Conservation (phyloP, 2,797 vertebrate species). For the Xenentodon cancila region DNA sequence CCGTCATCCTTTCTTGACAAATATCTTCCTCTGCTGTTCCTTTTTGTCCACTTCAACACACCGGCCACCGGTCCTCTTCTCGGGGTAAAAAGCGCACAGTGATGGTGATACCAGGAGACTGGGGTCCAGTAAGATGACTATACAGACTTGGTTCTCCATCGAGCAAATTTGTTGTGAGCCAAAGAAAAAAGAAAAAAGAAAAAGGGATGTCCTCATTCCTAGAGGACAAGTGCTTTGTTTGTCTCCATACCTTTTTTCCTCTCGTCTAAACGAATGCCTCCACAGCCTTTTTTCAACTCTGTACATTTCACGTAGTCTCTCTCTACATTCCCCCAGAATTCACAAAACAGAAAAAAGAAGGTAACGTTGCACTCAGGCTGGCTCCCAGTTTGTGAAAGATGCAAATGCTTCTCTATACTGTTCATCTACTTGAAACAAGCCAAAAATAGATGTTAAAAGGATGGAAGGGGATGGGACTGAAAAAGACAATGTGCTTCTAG, state of each 20-base stretch:
- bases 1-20: conserved; percentile 71
- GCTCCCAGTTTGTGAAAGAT: conserved; percentile 74
- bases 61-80: conserved; percentile 66
- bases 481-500: conserved; percentile 82
- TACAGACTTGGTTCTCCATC: conserved; percentile 73
- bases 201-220: conserved; percentile 71
- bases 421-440: conserved; percentile 78
- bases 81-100: conserved; percentile 78
- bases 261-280: conserved; percentile 70
- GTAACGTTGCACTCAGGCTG: conserved; percentile 71
- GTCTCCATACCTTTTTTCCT: conserved; percentile 76
- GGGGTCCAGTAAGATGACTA: conserved; percentile 75
- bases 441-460: conserved; percentile 74
- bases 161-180: conserved; percentile 67
- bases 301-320: conserved; percentile 77
- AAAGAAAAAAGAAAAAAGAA: conserved; percentile 46
- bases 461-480: conserved; percentile 65
- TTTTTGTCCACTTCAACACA: conserved; percentile 59
- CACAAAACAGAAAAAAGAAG: conserved; percentile 59
- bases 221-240: conserved; percentile 86
- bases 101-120: conserved; percentile 76
- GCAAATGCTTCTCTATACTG: conserved; percentile 77
- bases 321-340: conserved; percentile 68
- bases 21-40: conserved; percentile 66
- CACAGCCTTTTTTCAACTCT: conserved; percentile 69